Percentiles rank a stretch among this genome's conserved stretches.
phyloP scores from a whole-genome alignment of 2,888 invertebrate species.

The Psylliodes chrysocephalus region DNA sequence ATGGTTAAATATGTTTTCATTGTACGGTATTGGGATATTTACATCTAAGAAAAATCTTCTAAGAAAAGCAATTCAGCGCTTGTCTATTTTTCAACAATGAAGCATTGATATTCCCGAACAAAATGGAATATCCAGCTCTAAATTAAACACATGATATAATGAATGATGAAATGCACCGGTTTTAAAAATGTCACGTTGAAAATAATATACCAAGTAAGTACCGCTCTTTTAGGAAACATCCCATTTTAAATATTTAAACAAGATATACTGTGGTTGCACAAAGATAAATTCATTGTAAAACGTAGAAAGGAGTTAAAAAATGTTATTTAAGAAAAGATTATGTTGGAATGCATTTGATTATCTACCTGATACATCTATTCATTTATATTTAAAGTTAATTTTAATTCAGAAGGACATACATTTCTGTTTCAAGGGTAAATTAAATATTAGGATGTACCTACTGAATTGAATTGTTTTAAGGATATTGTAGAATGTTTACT shows the following conservation, averaged over 20 bases:
- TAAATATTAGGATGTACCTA: too few relatives aligned
- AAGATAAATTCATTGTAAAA: slow-evolving; percentile 11
- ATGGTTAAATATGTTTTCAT: neutral
- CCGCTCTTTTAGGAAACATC: slow-evolving; percentile 19
- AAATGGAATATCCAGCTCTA: slow-evolving; percentile 5
- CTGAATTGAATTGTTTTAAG: too few relatives aligned
- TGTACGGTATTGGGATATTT: slow-evolving; percentile 1
- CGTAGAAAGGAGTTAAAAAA: neutral
- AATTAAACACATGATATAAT: slow-evolving; percentile 3
- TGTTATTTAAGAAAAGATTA: neutral
- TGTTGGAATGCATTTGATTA: too few relatives aligned
- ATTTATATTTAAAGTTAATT: too few relatives aligned
- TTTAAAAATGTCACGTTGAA: slow-evolving; percentile 23
- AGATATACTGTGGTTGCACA: slow-evolving; percentile 17
- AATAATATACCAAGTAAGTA: neutral
- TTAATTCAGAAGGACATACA: too few relatives aligned
- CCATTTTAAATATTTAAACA: slow-evolving; percentile 28
- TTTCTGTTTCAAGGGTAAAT: too few relatives aligned
- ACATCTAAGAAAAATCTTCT: neutral
- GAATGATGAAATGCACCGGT: neutral
- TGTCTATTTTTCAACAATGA: slow-evolving; percentile 14
- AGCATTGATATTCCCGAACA: slow-evolving; percentile 6
- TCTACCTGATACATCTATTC: too few relatives aligned
- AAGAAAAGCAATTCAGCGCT: slow-evolving; percentile 11
- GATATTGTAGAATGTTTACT: too few relatives aligned